These are phyloP conservation scores for Eleginops maclovinus DNA, from an alignment of 2,113 vertebrate genomes.

Conservation along the genomic window DNA sequence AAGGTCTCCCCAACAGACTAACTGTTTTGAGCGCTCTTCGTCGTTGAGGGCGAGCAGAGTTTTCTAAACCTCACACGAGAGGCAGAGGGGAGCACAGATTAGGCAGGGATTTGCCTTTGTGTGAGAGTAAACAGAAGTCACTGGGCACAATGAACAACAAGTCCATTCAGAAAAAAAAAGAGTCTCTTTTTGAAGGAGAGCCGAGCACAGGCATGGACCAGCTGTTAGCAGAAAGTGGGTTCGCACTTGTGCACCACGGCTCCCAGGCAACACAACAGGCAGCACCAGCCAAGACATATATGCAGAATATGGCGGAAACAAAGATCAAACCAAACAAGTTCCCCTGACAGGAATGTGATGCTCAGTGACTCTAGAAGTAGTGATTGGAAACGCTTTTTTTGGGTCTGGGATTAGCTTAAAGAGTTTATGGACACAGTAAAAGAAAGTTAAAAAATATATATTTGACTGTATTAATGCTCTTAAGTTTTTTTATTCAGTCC, in stretches of 20 bases:
- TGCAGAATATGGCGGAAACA: constrained; percentile 43
- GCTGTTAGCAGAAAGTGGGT: constrained; percentile 68
- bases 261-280: constrained; percentile 64
- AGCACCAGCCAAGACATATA: constrained; percentile 45
- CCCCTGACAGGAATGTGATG: constrained; percentile 36
- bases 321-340: constrained; percentile 42
- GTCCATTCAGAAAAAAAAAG: constrained; percentile 73
- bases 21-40: constrained; percentile 38
- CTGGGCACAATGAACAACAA: constrained; percentile 81
- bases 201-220: constrained; percentile 67
- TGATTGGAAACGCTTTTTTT: constrained; percentile 39
- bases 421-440: constrained; percentile 55
- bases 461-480: constrained; percentile 24
- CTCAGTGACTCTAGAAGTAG: constrained; percentile 8
- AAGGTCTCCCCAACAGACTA: constrained; percentile 36
- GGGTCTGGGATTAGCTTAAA: constrained; percentile 42
- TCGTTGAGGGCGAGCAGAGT: constrained; percentile 24
- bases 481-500: neutral
- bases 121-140: constrained; percentile 81
- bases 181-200: constrained; percentile 49
- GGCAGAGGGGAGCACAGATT: constrained; percentile 70
- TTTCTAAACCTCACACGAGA: constrained; percentile 73
- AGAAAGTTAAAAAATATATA: constrained; percentile 29
- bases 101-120: constrained; percentile 78
- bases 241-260: constrained; percentile 56